Percentiles rank a stretch among this genome's conserved stretches.
phyloP scores from a whole-genome alignment of 2,113 vertebrate species.

The Calyptommatus sinebrachiatus region DNA sequence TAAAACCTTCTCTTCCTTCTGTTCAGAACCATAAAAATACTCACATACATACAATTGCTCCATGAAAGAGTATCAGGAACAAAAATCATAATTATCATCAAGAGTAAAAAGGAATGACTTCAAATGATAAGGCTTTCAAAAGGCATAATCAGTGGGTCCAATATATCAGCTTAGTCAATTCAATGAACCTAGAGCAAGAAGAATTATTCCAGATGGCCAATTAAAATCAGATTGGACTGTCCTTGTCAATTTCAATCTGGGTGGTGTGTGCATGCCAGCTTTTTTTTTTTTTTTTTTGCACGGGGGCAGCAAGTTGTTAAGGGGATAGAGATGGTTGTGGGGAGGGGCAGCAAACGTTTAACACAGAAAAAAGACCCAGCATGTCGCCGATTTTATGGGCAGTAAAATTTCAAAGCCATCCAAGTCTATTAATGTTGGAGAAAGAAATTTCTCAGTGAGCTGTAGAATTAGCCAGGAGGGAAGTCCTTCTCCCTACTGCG shows the following conservation, averaged over 20 bases:
- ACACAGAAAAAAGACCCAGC: conserved; percentile 67
- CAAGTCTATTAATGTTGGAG: conserved; percentile 83
- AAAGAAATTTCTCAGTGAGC: conserved; percentile 78
- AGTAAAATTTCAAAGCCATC: conserved; percentile 92
- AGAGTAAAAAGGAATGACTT: neutral
- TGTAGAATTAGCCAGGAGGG: conserved; percentile 70
- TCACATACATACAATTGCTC: conserved; percentile 60
- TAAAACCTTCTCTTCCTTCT: conserved; percentile 89
- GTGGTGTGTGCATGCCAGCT: conserved; percentile 40
- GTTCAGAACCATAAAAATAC: conserved; percentile 88
- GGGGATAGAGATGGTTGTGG: conserved; percentile 31
- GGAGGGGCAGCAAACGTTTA: conserved; percentile 50
- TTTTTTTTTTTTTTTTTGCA: neutral
- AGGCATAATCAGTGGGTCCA: neutral
- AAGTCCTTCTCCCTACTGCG: conserved; percentile 70
- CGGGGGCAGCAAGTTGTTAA: conserved; percentile 12
- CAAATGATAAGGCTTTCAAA: conserved; percentile 9
- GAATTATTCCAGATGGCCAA: conserved; percentile 30
- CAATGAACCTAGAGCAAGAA: conserved; percentile 7
- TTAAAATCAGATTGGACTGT: conserved; percentile 36
- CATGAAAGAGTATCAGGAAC: conserved; percentile 75
- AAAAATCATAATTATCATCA: conserved; percentile 63
- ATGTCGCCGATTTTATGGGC: conserved; percentile 88
- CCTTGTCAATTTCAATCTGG: conserved; percentile 17
- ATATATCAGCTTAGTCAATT: conserved; percentile 11